Base-by-base conservation (phyloP, 2,888 invertebrate genomes). In the Campaea margaritaria region DNA sequence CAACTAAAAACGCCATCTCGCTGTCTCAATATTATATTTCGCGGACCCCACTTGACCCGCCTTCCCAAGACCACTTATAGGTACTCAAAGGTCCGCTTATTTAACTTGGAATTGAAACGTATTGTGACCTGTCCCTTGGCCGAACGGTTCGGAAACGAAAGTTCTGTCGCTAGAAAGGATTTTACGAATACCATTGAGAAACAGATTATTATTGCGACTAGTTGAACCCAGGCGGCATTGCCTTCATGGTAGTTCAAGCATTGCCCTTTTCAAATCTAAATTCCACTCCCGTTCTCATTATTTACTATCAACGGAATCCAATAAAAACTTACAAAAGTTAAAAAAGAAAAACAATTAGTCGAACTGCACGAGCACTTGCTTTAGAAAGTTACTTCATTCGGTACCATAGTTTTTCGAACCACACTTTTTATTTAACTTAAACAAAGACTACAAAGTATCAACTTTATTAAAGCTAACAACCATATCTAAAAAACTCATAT, bases 71-170 rank as follows among this genome's bases (percentile, higher is more conserved):
- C 65, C 62, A 62, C 74, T 79, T 64, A 69, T 67, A 65, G 62
- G 54, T 70, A 64, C 72, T 73, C 68, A 66, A 71, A 64, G 51
- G 68, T 54, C 61, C 66, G 73, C 69, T 75, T 79, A 77, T 81
- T 79, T 78, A 74, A 77, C 74, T 75, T 74, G 64, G 70, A 69
- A 74, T 69, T 62, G 70, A 70, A 68, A 66, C 66, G 75, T 74
- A 78, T 76, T 79, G 79, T 78, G 71, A 68, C 65, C 68, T 58
- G 31, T 59, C 59, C 62, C 55, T 61, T 49, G 49, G 36, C 46
- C 48, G 55, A 55, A 53, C 45, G 60, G 15, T 51, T 49, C 46
- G 38, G 38, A 45, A 45, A 54, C 49, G 42, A 58, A 58, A 55
- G 49, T 61, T 61, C 43, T 45, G 55, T 46, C 31, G 41, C 39